These are phyloP conservation scores for Dasysyrphus tricinctus DNA, from an alignment of 2,888 invertebrate species.

Conservation along the genomic window DNA sequence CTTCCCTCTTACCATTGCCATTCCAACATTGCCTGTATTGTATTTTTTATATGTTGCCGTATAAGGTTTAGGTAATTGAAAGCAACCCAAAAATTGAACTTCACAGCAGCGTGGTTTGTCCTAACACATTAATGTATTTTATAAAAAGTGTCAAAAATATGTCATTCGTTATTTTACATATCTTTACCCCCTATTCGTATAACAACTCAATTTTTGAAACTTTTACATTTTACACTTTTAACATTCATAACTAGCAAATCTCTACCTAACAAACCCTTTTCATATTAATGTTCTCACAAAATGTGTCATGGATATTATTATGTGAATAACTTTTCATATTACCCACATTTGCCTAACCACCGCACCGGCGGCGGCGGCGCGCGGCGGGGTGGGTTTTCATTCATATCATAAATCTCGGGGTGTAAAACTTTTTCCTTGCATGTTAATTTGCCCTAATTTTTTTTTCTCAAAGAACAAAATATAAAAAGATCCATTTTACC, in stretches of 20 bases:
- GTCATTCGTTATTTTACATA: no score
- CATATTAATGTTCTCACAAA: neutral
- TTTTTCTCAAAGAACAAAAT: neutral
- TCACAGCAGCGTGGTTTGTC: no score
- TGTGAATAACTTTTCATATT: neutral
- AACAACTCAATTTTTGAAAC: constrained; percentile 21
- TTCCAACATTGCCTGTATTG: no score
- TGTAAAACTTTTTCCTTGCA: neutral
- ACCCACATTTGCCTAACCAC: neutral
- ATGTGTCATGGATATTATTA: neutral
- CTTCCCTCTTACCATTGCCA: no score
- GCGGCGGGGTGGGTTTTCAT: neutral
- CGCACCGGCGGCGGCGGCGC: no score
- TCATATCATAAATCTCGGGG: neutral
- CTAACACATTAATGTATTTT: no score
- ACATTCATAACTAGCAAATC: neutral
- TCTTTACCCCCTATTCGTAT: neutral
- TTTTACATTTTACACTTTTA: neutral
- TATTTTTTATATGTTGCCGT: no score
- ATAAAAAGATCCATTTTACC: neutral
- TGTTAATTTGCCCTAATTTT: constrained; percentile 2
- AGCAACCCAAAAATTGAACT: no score
- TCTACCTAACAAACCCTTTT: neutral
- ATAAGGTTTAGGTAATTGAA: no score
- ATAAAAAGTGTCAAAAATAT: no score